Conservation (phyloP, 1,140 invertebrate species). For the Condylostylus longicornis region DNA sequence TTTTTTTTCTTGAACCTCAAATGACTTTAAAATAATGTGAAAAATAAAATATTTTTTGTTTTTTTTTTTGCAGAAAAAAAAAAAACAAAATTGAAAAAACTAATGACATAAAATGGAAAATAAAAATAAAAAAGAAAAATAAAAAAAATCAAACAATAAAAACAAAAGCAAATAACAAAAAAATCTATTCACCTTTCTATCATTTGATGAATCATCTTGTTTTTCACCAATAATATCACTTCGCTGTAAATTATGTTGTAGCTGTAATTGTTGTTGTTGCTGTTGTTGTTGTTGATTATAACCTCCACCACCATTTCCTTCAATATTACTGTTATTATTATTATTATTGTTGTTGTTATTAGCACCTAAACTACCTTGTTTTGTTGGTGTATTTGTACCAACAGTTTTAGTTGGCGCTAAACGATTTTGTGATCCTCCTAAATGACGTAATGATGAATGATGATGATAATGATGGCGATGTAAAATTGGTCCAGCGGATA, state of each 20-base stretch:
- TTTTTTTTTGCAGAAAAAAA: too few species aligned
- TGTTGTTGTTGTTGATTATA: conserved; percentile 2
- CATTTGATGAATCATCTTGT: too few species aligned
- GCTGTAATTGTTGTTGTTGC: conserved; percentile 4
- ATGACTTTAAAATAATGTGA: too few species aligned
- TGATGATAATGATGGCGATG: conserved; percentile 26
- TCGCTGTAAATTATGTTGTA: too few species aligned
- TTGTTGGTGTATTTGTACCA: conserved; percentile 1
- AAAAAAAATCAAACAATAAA: too few species aligned
- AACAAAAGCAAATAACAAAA: too few species aligned
- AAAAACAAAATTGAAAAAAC: too few species aligned
- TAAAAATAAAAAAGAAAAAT: too few species aligned
- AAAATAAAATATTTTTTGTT: too few species aligned
- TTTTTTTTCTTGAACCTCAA: too few species aligned
- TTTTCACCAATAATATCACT: too few species aligned
- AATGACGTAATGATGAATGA: conserved; percentile 29
- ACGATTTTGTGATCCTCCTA: conserved; percentile 12
- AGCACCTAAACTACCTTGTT: background rate
- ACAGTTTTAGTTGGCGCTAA: conserved; percentile 1
- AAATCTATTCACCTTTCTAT: background rate
- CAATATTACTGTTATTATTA: conserved; percentile 9
- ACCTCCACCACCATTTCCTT: background rate
- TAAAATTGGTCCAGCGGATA: conserved; percentile 30
- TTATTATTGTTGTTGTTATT: conserved; percentile 11
- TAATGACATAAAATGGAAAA: too few species aligned